phyloP scores from a whole-genome alignment of 2,888 invertebrate genomes.

The Lithophane leautieri region DNA sequence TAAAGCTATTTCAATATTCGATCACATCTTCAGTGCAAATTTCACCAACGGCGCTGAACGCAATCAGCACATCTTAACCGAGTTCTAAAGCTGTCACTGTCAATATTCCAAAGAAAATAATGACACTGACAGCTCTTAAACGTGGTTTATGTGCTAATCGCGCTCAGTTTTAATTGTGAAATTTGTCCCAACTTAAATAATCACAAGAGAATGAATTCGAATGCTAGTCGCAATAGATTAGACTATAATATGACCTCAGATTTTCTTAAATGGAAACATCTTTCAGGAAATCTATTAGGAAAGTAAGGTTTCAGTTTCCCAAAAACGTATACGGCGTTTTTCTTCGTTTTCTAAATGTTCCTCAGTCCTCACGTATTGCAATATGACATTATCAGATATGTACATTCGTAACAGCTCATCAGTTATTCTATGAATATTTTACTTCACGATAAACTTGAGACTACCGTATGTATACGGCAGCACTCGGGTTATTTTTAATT shows the following conservation, averaged over 20 bases:
- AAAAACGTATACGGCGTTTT: not conserved
- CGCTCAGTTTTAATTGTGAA: too few relatives aligned
- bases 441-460: conserved; percentile 39
- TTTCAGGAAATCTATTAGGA: not conserved
- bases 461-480: conserved; percentile 1
- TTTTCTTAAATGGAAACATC: not conserved
- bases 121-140: too few relatives aligned
- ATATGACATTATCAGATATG: conserved; percentile 42
- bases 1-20: not conserved
- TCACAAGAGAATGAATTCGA: not conserved
- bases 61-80: too few relatives aligned
- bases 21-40: not conserved
- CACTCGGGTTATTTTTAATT: conserved; percentile 41
- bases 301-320: not conserved
- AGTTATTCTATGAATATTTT: conserved; percentile 70
- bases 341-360: not conserved
- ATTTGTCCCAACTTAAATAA: too few relatives aligned
- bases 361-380: conserved; percentile 21
- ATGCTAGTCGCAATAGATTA: not conserved
- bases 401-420: conserved; percentile 51
- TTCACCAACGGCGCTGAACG: too few relatives aligned
- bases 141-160: too few relatives aligned
- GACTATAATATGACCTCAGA: not conserved
- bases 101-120: too few relatives aligned
- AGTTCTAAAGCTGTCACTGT: too few relatives aligned